Evolutionary conservation across 1,140 invertebrate species (phyloP), one percentile per base, ranked within the genome.

Genomic region (Uloborus diversus): DNA sequence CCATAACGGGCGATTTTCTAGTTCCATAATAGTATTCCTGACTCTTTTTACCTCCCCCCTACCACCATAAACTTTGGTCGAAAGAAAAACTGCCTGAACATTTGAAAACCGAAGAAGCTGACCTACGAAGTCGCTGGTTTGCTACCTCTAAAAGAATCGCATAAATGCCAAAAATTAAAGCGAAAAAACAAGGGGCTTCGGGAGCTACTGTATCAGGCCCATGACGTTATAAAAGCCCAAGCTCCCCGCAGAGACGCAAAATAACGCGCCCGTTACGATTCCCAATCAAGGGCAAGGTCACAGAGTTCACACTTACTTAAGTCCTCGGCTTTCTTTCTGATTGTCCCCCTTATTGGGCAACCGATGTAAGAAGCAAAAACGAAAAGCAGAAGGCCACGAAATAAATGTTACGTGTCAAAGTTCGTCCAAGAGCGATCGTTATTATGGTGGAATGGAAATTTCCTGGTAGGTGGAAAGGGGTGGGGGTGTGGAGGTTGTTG

Each of bases 221-320:
- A 23, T 25, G 42, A 53, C 14, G 27, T 11, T 35, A 53, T 42
- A 20, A 23, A 17, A 57, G 17, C 14, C 17, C 11, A 25, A 47
- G 53, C 35, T 13, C n/a, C 65, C 65, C 65, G 65, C 47, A 20
- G 65, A 1, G 65, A 5, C 65, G n/a, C 47, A 53, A 51, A 68
- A 68, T 68, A 68, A 68, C 42, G 65, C 47, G 65, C 4, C 49
- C 65, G 65, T 68, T 32, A 49, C 65, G 47, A 51, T 68, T 68
- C 65, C n/a, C 65, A 68, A 68, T 68, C 65, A 68, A 42, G 47
- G 30, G 47, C 25, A 23, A 68, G 65, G 65, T 49, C 47, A 49
- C 20, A 25, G 47, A 23, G 65, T 51, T 68, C 65, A 68, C 25
- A 68, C 42, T 53, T 53, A 49, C 20, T 27, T 49, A 30, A 23